Evolutionary conservation across 2,113 vertebrate species (phyloP).

Genomic region (Siniperca knerii): DNA sequence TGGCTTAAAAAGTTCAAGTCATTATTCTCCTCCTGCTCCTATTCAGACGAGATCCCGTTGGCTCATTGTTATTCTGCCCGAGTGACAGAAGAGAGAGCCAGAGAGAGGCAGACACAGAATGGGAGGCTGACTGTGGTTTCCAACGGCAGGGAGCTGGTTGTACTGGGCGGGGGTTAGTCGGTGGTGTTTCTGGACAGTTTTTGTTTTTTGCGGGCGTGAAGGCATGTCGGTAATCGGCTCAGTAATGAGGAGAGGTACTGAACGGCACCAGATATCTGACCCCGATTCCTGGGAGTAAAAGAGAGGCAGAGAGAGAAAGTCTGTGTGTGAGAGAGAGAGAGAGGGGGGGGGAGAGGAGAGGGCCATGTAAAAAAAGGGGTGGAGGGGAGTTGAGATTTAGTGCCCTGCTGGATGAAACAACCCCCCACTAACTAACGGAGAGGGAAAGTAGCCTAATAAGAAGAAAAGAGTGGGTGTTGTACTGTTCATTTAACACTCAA

Average conservation of each 20-base stretch:
- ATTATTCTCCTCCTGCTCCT: slow-evolving; percentile 81
- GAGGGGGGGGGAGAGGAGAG: slow-evolving; percentile 27
- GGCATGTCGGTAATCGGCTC: slow-evolving; percentile 78
- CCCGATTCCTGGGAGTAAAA: slow-evolving; percentile 71
- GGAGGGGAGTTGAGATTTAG: slow-evolving; percentile 82
- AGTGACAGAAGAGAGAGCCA: slow-evolving; percentile 76
- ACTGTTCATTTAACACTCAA: slow-evolving; percentile 70
- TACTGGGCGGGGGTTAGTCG: slow-evolving; percentile 2
- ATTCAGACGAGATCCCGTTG: slow-evolving; percentile 80
- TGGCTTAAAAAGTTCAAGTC: slow-evolving; percentile 80
- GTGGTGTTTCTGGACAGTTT: slow-evolving; percentile 33
- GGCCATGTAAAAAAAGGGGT: slow-evolving; percentile 76
- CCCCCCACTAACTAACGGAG: slow-evolving; percentile 82
- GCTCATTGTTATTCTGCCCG: slow-evolving; percentile 88
- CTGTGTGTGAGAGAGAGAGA: slow-evolving; percentile 31
- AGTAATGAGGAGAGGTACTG: slow-evolving; percentile 81
- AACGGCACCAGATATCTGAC: slow-evolving; percentile 80
- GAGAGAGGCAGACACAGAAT: slow-evolving; percentile 64
- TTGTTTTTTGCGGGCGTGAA: slow-evolving; percentile 47
- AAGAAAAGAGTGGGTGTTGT: slow-evolving; percentile 73
- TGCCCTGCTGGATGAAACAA: slow-evolving; percentile 81
- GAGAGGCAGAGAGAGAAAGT: slow-evolving; percentile 36
- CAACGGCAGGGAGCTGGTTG: slow-evolving; percentile 40
- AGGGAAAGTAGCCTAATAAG: slow-evolving; percentile 75
- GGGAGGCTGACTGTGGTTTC: slow-evolving; percentile 51